Conservation (phyloP, 2,797 vertebrate species). For the Trachurus trachurus region DNA sequence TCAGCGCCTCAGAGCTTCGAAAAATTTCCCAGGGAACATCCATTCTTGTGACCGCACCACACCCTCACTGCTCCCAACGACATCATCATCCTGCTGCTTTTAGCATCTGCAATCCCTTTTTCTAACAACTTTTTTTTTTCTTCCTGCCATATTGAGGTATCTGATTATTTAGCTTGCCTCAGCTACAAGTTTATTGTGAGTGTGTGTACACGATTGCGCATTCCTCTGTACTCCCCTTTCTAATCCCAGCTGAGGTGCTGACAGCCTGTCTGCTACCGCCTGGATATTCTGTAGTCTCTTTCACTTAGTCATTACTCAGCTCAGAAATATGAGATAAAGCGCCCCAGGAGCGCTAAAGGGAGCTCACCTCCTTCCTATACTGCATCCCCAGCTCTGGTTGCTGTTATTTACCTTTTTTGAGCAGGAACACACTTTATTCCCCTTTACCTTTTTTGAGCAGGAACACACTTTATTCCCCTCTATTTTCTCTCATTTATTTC, state of each 20-base stretch:
- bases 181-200: conserved; percentile 39
- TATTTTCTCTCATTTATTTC: no score
- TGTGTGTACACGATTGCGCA: conserved; percentile 24
- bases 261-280: conserved; percentile 55
- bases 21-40: conserved; percentile 27
- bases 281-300: conserved; percentile 52
- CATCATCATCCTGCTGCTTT: neutral
- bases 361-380: conserved; percentile 47
- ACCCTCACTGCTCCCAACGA: conserved; percentile 20
- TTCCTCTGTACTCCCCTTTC: conserved; percentile 53
- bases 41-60: conserved; percentile 29
- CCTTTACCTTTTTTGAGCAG: conserved; percentile 11
- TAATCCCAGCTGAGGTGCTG: conserved; percentile 63
- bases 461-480: conserved; percentile 31
- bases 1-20: neutral
- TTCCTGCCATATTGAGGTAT: neutral
- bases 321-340: conserved; percentile 71
- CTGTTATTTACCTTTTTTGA: conserved; percentile 36
- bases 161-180: conserved; percentile 38
- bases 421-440: conserved; percentile 34
- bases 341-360: conserved; percentile 56
- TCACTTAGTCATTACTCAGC: conserved; percentile 68
- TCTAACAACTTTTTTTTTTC: neutral
- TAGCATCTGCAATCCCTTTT: neutral
- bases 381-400: conserved; percentile 20